A percentile compares a stretch with the other conserved stretches of the same genome.
These are phyloP conservation scores for Mormyrus iriodes DNA, from an alignment of 2,113 vertebrate genomes.

Conservation along the genomic window DNA sequence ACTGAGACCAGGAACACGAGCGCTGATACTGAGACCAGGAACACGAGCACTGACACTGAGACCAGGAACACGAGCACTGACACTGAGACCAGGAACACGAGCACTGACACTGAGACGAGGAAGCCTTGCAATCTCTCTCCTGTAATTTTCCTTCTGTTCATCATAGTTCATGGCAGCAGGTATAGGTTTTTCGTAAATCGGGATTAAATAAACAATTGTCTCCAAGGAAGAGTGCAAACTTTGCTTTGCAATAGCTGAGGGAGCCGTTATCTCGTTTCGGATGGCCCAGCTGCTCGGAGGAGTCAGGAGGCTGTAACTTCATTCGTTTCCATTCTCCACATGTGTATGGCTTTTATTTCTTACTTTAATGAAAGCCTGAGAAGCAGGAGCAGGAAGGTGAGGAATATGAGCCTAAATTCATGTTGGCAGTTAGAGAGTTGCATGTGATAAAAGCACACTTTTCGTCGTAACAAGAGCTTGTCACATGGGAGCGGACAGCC, in stretches of 20 bases:
- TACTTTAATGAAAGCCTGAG: slow-evolving; percentile 31
- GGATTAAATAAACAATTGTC: slow-evolving; percentile 59
- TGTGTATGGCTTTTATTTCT: slow-evolving; percentile 29
- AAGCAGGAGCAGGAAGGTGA: slow-evolving; percentile 22
- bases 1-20: neutral
- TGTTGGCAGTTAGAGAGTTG: slow-evolving; percentile 27
- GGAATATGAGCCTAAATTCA: slow-evolving; percentile 22
- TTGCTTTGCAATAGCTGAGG: slow-evolving; percentile 19
- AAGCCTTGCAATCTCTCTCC: neutral
- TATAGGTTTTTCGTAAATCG: slow-evolving; percentile 52
- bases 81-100: neutral
- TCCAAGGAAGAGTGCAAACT: slow-evolving; percentile 6
- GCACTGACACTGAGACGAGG: neutral
- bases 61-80: neutral
- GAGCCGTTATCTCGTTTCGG: neutral
- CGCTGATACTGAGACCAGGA: neutral
- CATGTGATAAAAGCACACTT: neutral
- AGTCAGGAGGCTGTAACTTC: slow-evolving; percentile 2
- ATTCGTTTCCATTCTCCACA: slow-evolving; percentile 1
- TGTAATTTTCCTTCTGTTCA: slow-evolving; percentile 31
- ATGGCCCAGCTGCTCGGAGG: neutral
- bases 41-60: neutral
- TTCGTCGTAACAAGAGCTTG: neutral
- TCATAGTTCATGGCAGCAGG: slow-evolving; percentile 42
- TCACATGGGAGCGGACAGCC: slow-evolving; percentile 5